These are phyloP conservation scores for Tragelaphus oryx DNA, from an alignment of 2,797 vertebrate genomes.

Conservation along the genomic window DNA sequence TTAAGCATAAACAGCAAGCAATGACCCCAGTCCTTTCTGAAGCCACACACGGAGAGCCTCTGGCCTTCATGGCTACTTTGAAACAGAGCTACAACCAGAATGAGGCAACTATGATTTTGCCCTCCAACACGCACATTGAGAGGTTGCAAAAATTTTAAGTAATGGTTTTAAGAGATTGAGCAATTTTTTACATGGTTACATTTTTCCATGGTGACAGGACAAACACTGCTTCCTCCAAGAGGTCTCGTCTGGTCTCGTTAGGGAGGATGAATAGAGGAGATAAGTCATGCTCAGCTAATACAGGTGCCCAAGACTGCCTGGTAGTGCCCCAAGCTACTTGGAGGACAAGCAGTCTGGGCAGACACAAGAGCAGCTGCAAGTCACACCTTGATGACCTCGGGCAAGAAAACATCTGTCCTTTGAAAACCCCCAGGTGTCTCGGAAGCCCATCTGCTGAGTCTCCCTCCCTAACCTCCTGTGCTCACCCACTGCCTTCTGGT, in stretches of 20 bases:
- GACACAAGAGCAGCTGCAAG: fast-evolving
- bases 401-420: not conserved
- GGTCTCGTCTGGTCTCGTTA: not conserved
- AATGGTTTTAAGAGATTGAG: conserved; percentile 6
- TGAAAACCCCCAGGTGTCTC: not conserved
- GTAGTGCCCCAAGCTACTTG: not conserved
- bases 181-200: not conserved
- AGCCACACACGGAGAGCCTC: not conserved
- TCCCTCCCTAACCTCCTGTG: not conserved
- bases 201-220: not conserved
- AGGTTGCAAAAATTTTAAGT: not conserved
- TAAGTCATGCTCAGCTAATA: not conserved
- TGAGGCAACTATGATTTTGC: not conserved
- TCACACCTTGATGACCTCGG: not conserved
- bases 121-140: not conserved
- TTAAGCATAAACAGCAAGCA: not conserved
- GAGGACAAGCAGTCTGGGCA: not conserved
- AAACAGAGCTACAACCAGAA: not conserved
- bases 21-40: not conserved
- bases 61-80: not conserved
- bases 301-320: not conserved
- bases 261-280: not conserved
- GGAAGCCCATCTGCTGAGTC: not conserved
- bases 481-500: conserved; percentile 2
- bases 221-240: not conserved